Evolutionary conservation across 2,888 invertebrate genomes (phyloP), one percentile per base, ranked within the genome.

Genomic region (Clostera curtula): DNA sequence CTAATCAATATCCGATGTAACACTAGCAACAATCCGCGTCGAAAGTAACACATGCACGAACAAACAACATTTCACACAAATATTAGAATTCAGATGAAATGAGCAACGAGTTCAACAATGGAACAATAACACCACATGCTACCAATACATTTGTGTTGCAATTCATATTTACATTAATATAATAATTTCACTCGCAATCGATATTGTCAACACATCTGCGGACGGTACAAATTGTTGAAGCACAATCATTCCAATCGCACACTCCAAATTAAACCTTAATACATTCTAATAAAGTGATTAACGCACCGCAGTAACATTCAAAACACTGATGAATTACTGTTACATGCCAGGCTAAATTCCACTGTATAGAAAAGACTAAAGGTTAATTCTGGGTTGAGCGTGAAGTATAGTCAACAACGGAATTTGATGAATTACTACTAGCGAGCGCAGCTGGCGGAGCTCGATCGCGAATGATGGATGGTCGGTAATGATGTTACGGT

Each of bases 171-270:
- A 44, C 34, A 24, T 24, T 40, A 37, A 34, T 32, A 37, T 49
- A 49, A 49, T 52, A 44, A 45, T 37, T 45, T 45, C 28, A 25
- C 33, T 35, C 29, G 38, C 31, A 38, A 40, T 45, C 46, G 20
- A 46, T 31, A 38, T 34, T 51, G 40, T 52, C 47, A 35, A 46
- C 47, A 53, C 54, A 53, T 52, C 49, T 50, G 49, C 33, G 36
- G 35, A 28, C 30, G 18, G 11, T 34, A 31, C 29, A 21, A 24
- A 29, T 28, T 21, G 24, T 13, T 4, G 15, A 22, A 22, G 34
- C 25, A 9, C 21, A 12, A 10, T 30, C 22, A 14, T 8, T 20
- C 14, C 6, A 10, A 18, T 11, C 6, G 11, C 10, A 11, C 29
- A 15, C 16, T 12, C 30, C 18, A 49, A 36, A 37, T 29, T 31